These are phyloP conservation scores for Drymonia ruficornis DNA, from an alignment of 2,888 invertebrate species.

Conservation along the genomic window DNA sequence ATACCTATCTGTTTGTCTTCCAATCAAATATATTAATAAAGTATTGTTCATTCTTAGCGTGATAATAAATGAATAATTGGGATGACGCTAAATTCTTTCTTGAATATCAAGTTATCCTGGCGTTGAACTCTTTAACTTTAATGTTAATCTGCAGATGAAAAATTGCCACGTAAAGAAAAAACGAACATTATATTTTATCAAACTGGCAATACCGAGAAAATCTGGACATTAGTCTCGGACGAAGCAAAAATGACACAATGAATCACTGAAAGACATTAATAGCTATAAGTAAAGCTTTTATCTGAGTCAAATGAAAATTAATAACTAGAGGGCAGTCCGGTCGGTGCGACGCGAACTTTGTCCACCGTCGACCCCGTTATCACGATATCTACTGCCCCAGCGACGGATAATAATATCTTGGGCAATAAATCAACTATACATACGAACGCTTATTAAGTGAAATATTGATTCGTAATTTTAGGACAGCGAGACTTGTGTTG, in stretches of 20 bases:
- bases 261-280: slow-evolving; percentile 43
- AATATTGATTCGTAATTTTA: slow-evolving; percentile 6
- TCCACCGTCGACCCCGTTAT: slow-evolving; percentile 53
- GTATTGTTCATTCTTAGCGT: too few species aligned
- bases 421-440: slow-evolving; percentile 30
- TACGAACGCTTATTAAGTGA: slow-evolving; percentile 6
- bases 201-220: neutral
- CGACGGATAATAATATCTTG: slow-evolving; percentile 31
- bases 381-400: slow-evolving; percentile 49
- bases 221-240: slow-evolving; percentile 4
- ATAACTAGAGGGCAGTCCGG: slow-evolving; percentile 55
- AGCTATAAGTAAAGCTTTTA: slow-evolving; percentile 51
- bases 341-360: slow-evolving; percentile 47
- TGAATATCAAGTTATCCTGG: neutral
- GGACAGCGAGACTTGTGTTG: too few species aligned
- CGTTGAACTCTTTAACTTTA: neutral
- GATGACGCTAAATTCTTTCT: too few species aligned
- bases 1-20: too few species aligned
- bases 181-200: neutral
- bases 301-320: slow-evolving; percentile 71
- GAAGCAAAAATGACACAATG: slow-evolving; percentile 23
- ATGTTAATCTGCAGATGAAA: neutral
- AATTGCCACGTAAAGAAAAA: neutral
- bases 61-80: too few species aligned
- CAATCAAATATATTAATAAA: too few species aligned